Conservation (phyloP, 2,888 invertebrate species). For the Panzeria rudis region DNA sequence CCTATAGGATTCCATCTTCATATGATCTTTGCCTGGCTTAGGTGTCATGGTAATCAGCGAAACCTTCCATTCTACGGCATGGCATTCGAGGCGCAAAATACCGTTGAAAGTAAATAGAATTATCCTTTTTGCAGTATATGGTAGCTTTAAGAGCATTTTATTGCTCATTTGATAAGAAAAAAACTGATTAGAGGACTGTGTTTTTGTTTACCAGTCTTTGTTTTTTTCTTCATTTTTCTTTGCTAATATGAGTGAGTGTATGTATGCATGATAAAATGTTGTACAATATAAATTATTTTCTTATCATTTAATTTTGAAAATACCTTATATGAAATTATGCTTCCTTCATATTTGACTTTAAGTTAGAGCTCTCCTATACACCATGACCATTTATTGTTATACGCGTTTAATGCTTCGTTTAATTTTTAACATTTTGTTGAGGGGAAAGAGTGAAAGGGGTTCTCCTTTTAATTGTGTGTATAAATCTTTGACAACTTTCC, state of each 20-base stretch:
- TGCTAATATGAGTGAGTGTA: not conserved
- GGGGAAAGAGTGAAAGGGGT: not conserved
- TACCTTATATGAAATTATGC: not conserved
- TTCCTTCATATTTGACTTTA: not conserved
- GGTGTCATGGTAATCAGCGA: no score
- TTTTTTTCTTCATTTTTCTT: not conserved
- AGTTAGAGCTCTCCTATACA: not conserved
- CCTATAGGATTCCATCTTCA: no score
- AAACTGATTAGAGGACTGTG: not conserved
- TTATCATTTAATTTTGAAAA: not conserved
- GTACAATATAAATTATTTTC: not conserved
- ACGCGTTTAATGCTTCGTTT: not conserved
- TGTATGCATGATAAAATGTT: not conserved
- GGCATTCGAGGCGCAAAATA: no score
- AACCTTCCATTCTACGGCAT: no score
- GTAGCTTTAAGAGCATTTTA: no score
- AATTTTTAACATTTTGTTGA: not conserved
- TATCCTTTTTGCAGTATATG: no score
- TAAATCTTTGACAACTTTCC: slow-evolving; percentile 1
- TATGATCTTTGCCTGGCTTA: no score
- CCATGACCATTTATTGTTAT: not conserved
- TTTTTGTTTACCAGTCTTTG: not conserved
- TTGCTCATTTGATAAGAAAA: no score
- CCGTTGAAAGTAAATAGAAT: no score
- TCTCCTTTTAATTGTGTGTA: not conserved